Base-by-base conservation (phyloP, 2,888 invertebrate genomes). In the Drosophila cognata region DNA sequence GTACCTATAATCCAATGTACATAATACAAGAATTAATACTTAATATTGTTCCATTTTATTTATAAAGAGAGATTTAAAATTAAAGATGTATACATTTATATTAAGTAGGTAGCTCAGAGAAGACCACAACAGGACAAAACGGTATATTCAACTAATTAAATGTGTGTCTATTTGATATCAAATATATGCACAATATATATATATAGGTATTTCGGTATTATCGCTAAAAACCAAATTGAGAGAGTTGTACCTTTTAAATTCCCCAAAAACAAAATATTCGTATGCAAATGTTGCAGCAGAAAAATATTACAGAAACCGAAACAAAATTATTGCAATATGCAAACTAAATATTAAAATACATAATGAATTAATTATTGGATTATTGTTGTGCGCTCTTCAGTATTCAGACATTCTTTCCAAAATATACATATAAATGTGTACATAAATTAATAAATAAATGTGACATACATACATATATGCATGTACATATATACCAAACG, bases 211-310 rank as follows among this genome's bases (percentile, higher is more conserved):
- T 33, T 69, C 82, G 60, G 64, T 61, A 35, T 33, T 51, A 60
- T 43, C 60, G 75, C 71, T 68, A 53, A 36, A 71, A 53, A 62
- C 18, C 18, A 77, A 63, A 56, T 28, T 56, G 56, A 56, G 85
- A 88, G 87, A 88, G 88, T 81, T 88, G 89, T 90, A 88, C 87
- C 89, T 90, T 88, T 76, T 43, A 73, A 71, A 69, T 73, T 74
- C 72, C 63, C 68, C 52, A 62, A 64, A 57, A 52, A 16, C 28
- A 61, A 48, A 65, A 59, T 53, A 56, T 71, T 66, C 48, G 59
- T 61, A 68, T 60, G 55, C 38, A 29, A 64, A 52, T 69, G 36
- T 71, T 82, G 58, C 36, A 18, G 28, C 28, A 50, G 36, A 62
- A 57, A 74, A 29, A n/a, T 28, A 79, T 66, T 53, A 51, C 60